phyloP scores from a whole-genome alignment of 2,888 invertebrate genomes.

The Hedya salicella region DNA sequence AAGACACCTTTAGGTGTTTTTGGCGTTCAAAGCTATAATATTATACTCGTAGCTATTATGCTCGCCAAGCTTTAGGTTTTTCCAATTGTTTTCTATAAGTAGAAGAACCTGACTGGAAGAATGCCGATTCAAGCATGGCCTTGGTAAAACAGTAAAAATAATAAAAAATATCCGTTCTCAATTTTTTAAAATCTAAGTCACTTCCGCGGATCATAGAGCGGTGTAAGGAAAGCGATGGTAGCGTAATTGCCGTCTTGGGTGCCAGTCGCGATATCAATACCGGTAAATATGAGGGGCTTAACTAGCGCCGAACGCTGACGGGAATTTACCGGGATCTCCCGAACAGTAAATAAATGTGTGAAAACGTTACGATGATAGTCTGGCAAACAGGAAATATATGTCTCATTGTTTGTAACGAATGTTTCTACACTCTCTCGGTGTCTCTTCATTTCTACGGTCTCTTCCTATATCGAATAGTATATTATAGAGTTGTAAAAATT shows the following conservation, averaged over 20 bases:
- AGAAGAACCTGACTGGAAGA: too few relatives aligned
- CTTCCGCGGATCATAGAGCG: conserved; percentile 14
- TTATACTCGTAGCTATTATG: too few relatives aligned
- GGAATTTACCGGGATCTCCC: conserved; percentile 28
- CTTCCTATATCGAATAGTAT: too few relatives aligned
- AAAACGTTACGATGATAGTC: neutral
- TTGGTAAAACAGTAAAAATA: too few relatives aligned
- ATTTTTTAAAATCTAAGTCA: neutral
- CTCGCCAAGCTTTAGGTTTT: too few relatives aligned
- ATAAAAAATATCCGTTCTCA: too few relatives aligned
- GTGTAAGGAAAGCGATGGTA: conserved; percentile 30
- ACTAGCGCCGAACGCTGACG: conserved; percentile 54
- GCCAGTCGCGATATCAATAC: conserved; percentile 67
- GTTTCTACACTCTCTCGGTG: neutral
- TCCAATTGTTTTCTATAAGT: too few relatives aligned
- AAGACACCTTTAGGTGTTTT: too few relatives aligned
- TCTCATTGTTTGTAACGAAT: neutral
- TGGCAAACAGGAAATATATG: neutral
- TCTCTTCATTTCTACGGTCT: too few relatives aligned
- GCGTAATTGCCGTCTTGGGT: conserved; percentile 70
- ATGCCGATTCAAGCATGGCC: too few relatives aligned
- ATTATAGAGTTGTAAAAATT: too few relatives aligned
- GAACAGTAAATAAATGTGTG: conserved; percentile 3
- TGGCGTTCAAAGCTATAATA: too few relatives aligned
- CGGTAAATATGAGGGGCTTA: conserved; percentile 67